A percentile compares a stretch with the other conserved stretches of the same genome.
Conservation (phyloP, 1,140 invertebrate species). For the Hyposmocoma kahamanoa region DNA sequence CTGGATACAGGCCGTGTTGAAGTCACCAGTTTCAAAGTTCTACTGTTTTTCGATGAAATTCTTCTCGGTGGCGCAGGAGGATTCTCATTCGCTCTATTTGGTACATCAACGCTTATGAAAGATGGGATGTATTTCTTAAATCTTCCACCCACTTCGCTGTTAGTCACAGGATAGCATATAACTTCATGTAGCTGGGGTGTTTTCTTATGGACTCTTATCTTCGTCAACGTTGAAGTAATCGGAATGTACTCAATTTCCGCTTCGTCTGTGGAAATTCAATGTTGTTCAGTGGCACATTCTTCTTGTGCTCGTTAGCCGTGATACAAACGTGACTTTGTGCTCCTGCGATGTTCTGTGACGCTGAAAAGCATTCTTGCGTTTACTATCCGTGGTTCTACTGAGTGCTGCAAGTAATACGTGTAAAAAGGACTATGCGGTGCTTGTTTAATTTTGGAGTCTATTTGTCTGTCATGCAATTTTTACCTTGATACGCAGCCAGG, state of each 20-base stretch:
- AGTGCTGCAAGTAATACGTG: conserved; percentile 29
- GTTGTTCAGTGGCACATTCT: conserved; percentile 28
- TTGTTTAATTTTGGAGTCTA: conserved; percentile 67
- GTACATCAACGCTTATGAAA: conserved; percentile 39
- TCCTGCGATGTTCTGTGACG: conserved; percentile 48
- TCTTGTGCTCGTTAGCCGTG: conserved; percentile 40
- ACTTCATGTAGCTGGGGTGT: conserved; percentile 65
- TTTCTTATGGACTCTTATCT: conserved; percentile 83
- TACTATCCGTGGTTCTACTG: conserved; percentile 39
- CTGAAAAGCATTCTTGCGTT: conserved; percentile 34
- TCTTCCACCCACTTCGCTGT: conserved; percentile 36
- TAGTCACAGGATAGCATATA: conserved; percentile 76
- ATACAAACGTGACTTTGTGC: conserved; percentile 55
- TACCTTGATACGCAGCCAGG: conserved; percentile 46
- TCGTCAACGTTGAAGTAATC: conserved; percentile 84
- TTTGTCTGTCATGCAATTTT: conserved; percentile 42
- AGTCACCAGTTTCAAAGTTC: conserved; percentile 79
- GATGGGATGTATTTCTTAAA: conserved; percentile 74
- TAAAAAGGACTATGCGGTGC: conserved; percentile 20
- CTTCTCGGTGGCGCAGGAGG: conserved; percentile 82
- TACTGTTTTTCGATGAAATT: conserved; percentile 82
- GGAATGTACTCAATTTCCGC: conserved; percentile 86
- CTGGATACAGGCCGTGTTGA: conserved; percentile 54
- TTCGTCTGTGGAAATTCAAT: conserved; percentile 78
- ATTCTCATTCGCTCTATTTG: conserved; percentile 25